Conservation (phyloP, 2,888 invertebrate genomes). For the Apamea sordens region DNA sequence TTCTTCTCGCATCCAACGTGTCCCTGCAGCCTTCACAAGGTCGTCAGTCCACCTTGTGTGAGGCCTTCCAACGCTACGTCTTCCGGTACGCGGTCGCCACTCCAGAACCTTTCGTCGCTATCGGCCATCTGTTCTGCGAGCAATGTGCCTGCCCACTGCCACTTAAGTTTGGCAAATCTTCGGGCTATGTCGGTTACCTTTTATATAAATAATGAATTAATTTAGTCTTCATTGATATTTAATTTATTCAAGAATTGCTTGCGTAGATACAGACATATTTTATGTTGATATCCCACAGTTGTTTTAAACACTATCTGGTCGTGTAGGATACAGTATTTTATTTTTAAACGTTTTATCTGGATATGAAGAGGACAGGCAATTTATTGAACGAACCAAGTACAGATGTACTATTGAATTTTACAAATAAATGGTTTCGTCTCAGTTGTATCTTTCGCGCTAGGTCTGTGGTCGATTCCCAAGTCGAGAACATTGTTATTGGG, state of each 20-base stretch:
- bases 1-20: no score
- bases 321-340: slow-evolving; percentile 29
- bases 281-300: neutral
- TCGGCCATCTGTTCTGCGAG: no score
- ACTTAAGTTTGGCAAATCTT: no score
- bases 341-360: slow-evolving; percentile 46
- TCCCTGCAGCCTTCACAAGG: no score
- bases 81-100: no score
- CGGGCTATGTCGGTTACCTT: no score
- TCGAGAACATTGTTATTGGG: neutral
- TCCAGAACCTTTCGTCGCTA: no score
- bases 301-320: slow-evolving; percentile 13
- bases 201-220: neutral
- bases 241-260: neutral
- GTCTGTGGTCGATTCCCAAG: neutral
- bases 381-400: slow-evolving; percentile 1
- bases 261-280: neutral
- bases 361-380: neutral
- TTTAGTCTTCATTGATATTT: neutral
- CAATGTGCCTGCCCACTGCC: no score
- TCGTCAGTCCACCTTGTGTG: no score
- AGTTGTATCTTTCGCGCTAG: neutral
- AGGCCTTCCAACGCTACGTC: no score
- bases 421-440: neutral
- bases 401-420: neutral